A percentile compares a stretch with the other conserved stretches of the same genome.
Evolutionary conservation across 2,113 vertebrate species (phyloP).

Genomic region (Campylomormyrus tamandua): DNA sequence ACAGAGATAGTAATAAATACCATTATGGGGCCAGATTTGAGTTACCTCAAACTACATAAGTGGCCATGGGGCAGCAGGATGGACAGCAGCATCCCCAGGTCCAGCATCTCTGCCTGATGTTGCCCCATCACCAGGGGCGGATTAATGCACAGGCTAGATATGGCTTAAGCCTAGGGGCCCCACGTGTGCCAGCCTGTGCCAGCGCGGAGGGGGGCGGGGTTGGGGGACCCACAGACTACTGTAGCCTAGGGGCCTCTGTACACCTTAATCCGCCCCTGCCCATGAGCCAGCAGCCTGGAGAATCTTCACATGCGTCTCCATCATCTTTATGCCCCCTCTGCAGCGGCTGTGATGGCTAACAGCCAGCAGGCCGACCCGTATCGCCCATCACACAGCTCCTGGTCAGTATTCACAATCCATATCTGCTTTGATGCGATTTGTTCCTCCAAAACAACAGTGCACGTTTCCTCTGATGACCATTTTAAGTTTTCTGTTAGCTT

Average conservation of each 20-base stretch:
- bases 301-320: neutral
- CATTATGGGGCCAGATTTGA: neutral
- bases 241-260: too few species aligned
- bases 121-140: neutral
- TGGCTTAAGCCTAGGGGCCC: too few species aligned
- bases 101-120: neutral
- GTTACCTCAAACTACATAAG: neutral
- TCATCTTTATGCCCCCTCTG: neutral
- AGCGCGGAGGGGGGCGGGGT: too few species aligned
- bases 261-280: too few species aligned
- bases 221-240: too few species aligned
- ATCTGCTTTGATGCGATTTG: conserved; percentile 15
- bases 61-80: neutral
- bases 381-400: neutral
- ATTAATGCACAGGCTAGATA: too few species aligned
- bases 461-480: conserved; percentile 47
- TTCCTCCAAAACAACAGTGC: conserved; percentile 20
- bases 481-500: conserved; percentile 30
- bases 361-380: neutral
- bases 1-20: neutral
- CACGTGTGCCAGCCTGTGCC: too few species aligned
- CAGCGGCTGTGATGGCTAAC: neutral
- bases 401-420: neutral
- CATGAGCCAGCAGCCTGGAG: neutral
- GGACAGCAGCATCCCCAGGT: neutral